phyloP scores from a whole-genome alignment of 2,113 vertebrate species.

The Isurus oxyrinchus region DNA sequence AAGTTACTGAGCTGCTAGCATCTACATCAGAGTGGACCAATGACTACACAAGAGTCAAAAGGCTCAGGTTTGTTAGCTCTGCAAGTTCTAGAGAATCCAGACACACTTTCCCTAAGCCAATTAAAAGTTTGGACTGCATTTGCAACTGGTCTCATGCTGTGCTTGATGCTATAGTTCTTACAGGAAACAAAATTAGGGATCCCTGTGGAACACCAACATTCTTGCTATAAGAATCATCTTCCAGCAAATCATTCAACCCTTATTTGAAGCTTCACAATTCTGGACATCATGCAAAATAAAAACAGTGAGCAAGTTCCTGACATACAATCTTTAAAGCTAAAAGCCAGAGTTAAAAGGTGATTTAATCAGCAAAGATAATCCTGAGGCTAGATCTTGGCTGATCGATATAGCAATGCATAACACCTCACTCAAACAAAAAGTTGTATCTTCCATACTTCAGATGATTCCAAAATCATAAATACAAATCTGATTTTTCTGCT shows the following conservation, averaged over 20 bases:
- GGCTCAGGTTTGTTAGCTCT: background rate
- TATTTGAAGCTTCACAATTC: background rate
- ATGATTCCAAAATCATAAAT: background rate
- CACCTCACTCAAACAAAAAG: background rate
- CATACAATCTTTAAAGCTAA: background rate
- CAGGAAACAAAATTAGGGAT: background rate
- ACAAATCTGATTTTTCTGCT: background rate
- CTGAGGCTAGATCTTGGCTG: background rate
- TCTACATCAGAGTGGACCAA: background rate
- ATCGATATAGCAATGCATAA: background rate
- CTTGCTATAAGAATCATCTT: background rate
- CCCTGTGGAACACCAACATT: background rate
- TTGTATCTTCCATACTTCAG: background rate
- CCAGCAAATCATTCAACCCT: background rate
- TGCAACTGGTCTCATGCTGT: background rate
- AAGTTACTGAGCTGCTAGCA: background rate
- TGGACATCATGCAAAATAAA: background rate
- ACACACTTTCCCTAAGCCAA: background rate
- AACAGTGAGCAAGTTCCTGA: background rate
- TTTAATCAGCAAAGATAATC: background rate
- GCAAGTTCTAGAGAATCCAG: background rate
- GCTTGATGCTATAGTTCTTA: background rate
- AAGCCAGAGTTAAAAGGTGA: background rate
- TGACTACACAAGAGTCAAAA: background rate
- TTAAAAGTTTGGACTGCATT: background rate